phyloP scores from a whole-genome alignment of 2,888 invertebrate species.

The Dynastes tityus region DNA sequence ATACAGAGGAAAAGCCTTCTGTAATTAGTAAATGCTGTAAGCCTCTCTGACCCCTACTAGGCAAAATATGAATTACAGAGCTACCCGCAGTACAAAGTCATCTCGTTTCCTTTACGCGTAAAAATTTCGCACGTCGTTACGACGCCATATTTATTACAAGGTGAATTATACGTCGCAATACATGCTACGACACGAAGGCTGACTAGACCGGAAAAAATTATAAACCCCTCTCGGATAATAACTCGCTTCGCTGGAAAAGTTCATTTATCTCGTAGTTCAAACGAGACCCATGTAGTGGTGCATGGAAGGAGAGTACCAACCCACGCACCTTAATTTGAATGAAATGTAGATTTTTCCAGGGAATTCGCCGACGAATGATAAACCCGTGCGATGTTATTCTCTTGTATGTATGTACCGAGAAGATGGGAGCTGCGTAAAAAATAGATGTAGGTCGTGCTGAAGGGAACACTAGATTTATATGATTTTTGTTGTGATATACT shows the following conservation, averaged over 20 bases:
- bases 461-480: neutral
- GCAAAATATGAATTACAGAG: neutral
- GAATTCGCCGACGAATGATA: conserved; percentile 2
- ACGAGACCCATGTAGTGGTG: neutral
- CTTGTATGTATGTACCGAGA: neutral
- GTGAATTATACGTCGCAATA: neutral
- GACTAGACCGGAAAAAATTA: neutral
- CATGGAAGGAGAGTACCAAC: neutral
- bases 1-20: neutral
- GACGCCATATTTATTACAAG: conserved; percentile 19
- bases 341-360: neutral
- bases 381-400: neutral
- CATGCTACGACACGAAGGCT: neutral
- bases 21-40: conserved; percentile 26
- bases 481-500: conserved; percentile 6
- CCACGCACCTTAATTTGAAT: neutral
- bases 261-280: conserved; percentile 15
- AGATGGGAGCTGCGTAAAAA: neutral
- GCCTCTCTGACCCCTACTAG: neutral
- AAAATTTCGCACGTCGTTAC: conserved; percentile 14
- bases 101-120: neutral
- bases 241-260: conserved; percentile 1
- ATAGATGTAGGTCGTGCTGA: conserved; percentile 7
- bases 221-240: conserved; percentile 8
- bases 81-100: neutral